A percentile compares a stretch with the other conserved stretches of the same genome.
These are phyloP conservation scores for Naja naja DNA, from an alignment of 2,113 vertebrate species.

Conservation along the genomic window DNA sequence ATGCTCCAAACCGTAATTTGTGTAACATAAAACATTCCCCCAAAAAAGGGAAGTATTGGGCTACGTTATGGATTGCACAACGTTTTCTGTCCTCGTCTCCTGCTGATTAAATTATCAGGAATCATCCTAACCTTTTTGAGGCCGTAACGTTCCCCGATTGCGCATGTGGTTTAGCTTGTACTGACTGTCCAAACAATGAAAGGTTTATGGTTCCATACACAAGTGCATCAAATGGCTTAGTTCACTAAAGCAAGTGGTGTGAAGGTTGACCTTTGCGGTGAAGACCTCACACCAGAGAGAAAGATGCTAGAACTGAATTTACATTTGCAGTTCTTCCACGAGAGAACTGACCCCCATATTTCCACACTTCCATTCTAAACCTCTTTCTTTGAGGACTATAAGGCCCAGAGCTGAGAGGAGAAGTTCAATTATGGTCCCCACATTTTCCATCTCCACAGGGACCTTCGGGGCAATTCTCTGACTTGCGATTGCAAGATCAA, in stretches of 20 bases:
- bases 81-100: background rate
- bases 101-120: background rate
- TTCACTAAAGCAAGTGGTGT: background rate
- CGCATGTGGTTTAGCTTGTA: background rate
- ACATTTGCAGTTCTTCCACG: background rate
- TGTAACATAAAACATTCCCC: background rate
- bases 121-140: background rate
- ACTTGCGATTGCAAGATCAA: constrained; percentile 94
- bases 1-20: background rate
- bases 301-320: background rate
- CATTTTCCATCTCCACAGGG: constrained; percentile 67
- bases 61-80: background rate
- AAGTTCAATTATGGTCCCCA: fast-evolving
- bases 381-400: background rate
- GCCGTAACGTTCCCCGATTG: background rate
- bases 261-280: background rate
- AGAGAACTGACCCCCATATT: background rate
- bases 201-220: background rate
- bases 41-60: background rate
- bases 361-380: background rate
- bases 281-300: background rate
- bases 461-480: constrained; percentile 89
- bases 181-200: background rate
- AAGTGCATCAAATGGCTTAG: background rate
- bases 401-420: background rate